phyloP scores from a whole-genome alignment of 1,140 invertebrate species.

The Bombus balteatus region DNA sequence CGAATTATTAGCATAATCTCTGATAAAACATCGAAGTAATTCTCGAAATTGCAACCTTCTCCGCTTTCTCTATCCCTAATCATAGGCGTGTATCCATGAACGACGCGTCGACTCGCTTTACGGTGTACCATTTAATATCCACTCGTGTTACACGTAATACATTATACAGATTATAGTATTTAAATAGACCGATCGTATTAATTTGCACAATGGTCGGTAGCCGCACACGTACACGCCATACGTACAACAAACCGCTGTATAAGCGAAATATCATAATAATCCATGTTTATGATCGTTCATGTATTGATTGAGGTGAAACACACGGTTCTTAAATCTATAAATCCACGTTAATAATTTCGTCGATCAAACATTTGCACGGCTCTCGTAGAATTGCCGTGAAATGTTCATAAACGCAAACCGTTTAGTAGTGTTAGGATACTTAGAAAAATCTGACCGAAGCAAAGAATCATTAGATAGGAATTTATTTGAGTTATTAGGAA shows the following conservation, averaged over 20 bases:
- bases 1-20: not conserved
- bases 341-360: slow-evolving; percentile 16
- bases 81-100: not conserved
- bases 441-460: not conserved
- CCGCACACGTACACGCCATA: not conserved
- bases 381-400: not conserved
- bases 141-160: too few species aligned
- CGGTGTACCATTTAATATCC: not conserved
- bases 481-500: not conserved
- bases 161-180: slow-evolving; percentile 2
- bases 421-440: not conserved
- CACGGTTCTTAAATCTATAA: not conserved
- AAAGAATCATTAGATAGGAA: too few species aligned
- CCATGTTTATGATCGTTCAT: slow-evolving; percentile 20
- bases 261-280: slow-evolving; percentile 23
- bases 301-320: slow-evolving; percentile 16
- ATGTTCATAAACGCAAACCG: not conserved
- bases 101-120: not conserved
- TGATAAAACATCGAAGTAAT: not conserved
- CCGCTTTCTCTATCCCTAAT: not conserved
- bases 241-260: not conserved
- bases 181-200: slow-evolving; percentile 35
- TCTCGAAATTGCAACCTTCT: not conserved
- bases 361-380: slow-evolving; percentile 14
- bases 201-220: slow-evolving; percentile 3